phyloP scores from a whole-genome alignment of 2,113 vertebrate species.

The Vulpes ferrilata region DNA sequence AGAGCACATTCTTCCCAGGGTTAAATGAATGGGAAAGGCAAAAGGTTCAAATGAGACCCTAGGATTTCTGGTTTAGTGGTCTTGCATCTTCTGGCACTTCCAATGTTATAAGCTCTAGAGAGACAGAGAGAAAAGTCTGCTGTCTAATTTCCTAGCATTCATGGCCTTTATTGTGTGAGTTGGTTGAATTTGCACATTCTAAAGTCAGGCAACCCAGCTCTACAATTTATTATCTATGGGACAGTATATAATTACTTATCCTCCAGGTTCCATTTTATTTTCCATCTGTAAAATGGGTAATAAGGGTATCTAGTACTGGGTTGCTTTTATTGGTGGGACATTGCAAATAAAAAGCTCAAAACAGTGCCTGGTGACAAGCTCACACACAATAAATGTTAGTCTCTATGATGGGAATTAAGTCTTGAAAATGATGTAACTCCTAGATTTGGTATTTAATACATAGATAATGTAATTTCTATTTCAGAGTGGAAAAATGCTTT shows the following conservation, averaged over 20 bases:
- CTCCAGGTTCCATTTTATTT: background rate
- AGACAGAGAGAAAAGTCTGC: background rate
- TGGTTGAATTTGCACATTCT: background rate
- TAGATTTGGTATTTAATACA: conserved; percentile 16
- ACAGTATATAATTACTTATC: background rate
- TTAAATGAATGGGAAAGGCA: background rate
- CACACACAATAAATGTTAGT: background rate
- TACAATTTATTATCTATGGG: background rate
- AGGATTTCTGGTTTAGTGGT: background rate
- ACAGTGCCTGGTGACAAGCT: background rate
- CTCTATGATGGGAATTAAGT: background rate
- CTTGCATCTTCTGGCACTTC: background rate
- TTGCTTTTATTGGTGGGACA: background rate
- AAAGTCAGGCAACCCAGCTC: background rate
- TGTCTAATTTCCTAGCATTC: background rate
- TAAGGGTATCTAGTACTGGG: background rate
- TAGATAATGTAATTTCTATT: conserved; percentile 52
- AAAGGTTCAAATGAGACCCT: background rate
- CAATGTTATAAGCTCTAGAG: background rate
- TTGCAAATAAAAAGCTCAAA: background rate
- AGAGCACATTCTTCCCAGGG: background rate
- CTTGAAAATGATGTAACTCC: conserved; percentile 5
- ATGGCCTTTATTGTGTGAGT: background rate
- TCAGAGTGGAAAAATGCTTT: conserved; percentile 25
- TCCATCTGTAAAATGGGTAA: background rate